phyloP scores from a whole-genome alignment of 2,113 vertebrate species.

The Romanogobio albipinnatus region DNA sequence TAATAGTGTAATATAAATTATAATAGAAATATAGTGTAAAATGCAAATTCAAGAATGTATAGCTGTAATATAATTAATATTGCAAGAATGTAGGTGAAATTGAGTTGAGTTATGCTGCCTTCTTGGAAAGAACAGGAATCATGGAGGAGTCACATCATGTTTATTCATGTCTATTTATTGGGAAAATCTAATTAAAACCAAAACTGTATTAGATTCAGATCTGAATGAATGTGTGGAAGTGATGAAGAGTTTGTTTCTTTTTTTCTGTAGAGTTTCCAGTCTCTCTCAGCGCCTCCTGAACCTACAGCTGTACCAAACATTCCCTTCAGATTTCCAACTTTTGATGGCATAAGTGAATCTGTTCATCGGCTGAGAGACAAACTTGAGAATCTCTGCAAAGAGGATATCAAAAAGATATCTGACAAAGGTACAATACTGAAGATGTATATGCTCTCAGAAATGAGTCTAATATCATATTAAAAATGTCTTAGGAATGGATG shows the following conservation, averaged over 20 bases:
- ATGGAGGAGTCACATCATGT: too few relatives aligned
- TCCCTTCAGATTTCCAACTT: neutral
- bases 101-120: too few relatives aligned
- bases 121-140: too few relatives aligned
- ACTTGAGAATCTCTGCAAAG: neutral
- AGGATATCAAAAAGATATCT: neutral
- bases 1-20: too few relatives aligned
- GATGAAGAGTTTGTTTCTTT: neutral
- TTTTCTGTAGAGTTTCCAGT: neutral
- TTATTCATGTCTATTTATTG: too few relatives aligned
- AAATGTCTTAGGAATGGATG: neutral
- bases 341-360: neutral
- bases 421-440: neutral
- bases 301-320: neutral
- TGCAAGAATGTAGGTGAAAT: too few relatives aligned
- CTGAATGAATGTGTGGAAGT: neutral
- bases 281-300: neutral
- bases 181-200: too few relatives aligned
- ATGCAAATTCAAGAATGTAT: too few relatives aligned
- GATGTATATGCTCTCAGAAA: neutral
- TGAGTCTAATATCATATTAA: neutral
- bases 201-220: neutral
- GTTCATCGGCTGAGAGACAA: neutral
- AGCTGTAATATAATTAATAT: too few relatives aligned
- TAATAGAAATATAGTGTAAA: too few relatives aligned